phyloP scores from a whole-genome alignment of 2,113 vertebrate genomes.

The Ivindomyrus marchei region DNA sequence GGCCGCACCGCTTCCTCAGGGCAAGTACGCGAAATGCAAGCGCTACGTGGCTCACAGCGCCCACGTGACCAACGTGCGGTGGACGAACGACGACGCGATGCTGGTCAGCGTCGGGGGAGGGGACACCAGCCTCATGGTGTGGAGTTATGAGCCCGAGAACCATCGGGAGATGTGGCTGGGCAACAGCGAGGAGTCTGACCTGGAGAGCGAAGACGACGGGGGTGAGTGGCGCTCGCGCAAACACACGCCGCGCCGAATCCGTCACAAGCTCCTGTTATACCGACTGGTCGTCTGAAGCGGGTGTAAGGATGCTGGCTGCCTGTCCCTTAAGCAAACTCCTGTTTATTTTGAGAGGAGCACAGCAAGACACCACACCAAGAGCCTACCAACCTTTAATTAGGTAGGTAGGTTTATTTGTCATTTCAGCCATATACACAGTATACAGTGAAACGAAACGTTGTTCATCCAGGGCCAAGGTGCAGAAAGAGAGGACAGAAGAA shows the following conservation, averaged over 20 bases:
- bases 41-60: conserved; percentile 90
- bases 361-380: background rate
- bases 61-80: conserved; percentile 92
- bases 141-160: conserved; percentile 81
- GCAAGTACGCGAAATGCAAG: conserved; percentile 93
- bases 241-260: background rate
- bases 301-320: background rate
- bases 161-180: conserved; percentile 74
- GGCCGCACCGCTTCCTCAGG: conserved; percentile 53
- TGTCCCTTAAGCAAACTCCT: background rate
- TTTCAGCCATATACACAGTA: too few species aligned
- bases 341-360: background rate
- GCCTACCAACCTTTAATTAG: background rate
- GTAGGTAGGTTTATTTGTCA: too few species aligned
- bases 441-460: too few species aligned
- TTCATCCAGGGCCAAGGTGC: too few species aligned
- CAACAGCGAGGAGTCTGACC: conserved; percentile 94
- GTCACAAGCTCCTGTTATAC: background rate
- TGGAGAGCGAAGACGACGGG: conserved; percentile 94
- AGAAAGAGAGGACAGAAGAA: too few species aligned
- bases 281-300: background rate
- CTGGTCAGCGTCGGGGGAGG: conserved; percentile 83
- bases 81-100: conserved; percentile 85
- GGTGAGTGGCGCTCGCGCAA: conserved; percentile 53
- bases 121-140: conserved; percentile 93